Conservation (phyloP, 1,140 invertebrate species). For the Lerema accius region DNA sequence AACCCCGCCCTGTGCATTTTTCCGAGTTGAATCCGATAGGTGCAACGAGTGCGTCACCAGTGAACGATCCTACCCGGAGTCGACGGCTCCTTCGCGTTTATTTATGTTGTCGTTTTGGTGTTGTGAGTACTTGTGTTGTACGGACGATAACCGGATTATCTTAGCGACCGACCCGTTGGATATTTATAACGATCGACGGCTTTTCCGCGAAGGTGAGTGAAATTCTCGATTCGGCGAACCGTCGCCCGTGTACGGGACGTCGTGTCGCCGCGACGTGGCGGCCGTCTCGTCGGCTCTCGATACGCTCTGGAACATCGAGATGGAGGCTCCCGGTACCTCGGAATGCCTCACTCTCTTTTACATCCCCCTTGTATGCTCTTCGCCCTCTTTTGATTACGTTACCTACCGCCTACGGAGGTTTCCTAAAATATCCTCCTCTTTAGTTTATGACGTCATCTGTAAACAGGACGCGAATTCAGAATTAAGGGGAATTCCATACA, state of each 20-base stretch:
- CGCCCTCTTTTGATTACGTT: conserved; percentile 1
- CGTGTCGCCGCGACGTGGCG: conserved; percentile 70
- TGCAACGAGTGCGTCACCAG: conserved; percentile 62
- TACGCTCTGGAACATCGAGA: conserved; percentile 57
- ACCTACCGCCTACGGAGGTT: conserved; percentile 12
- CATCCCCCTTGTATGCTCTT: conserved; percentile 1
- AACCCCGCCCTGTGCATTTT: conserved; percentile 80
- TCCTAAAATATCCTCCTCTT: conserved; percentile 27
- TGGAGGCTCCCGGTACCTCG: conserved; percentile 29
- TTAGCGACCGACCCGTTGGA: conserved; percentile 76
- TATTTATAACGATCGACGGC: conserved; percentile 71
- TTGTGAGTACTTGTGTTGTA: conserved; percentile 81
- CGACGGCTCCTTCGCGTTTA: conserved; percentile 70
- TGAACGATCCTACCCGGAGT: conserved; percentile 46
- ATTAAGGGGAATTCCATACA: conserved; percentile 32
- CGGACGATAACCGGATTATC: conserved; percentile 80
- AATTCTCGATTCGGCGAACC: conserved; percentile 59
- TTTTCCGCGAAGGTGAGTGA: conserved; percentile 73
- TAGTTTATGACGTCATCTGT: conserved; percentile 47
- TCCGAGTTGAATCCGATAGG: conserved; percentile 69
- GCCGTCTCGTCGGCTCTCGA: conserved; percentile 54
- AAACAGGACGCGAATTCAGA: conserved; percentile 42
- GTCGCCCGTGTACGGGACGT: conserved; percentile 46
- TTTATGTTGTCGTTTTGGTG: conserved; percentile 82
- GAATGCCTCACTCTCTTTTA: background rate